Evolutionary conservation across 2,797 vertebrate genomes (phyloP), one percentile per base, ranked within the genome.

Genomic region (Spinibarbus caldwelli): DNA sequence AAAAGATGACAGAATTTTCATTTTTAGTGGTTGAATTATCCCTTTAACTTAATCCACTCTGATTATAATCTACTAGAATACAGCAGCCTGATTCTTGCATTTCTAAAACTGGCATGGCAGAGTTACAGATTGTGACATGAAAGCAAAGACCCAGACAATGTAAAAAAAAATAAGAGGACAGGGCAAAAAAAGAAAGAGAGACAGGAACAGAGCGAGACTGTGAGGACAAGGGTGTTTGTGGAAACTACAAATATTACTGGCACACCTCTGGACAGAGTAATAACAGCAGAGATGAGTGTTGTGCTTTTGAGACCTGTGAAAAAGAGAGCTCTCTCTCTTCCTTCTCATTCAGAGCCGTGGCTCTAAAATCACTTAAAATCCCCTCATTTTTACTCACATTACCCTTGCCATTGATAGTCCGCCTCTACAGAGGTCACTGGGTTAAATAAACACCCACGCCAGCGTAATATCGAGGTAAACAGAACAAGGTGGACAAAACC

Each of bases 401-500:
- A 66, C 52, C 78, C 59, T 59, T 54, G 84, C 80, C 81, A 83
- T 83, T 85, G 64, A 84, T 86, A 86, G 83, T 82, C 83, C 26
- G 75, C 78, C 64, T 79, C 52, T 47, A 38, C 52, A 75, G 85
- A 80, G 78, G 70, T 71, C 86, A 64, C 23, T 34, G 73, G 88
- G 86, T 86, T 81, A 85, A 87, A 85, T 71, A 87, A 87, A 87
- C 71, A 89, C 77, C 81, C 76, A 80, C 82, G 80, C 52, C 76
- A 34, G 57, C 64, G 52, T 89, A 88, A 87, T 77, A 85, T 77
- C 62, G 23, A 85, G 49, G 76, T 82, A 82, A 86, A 66, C 38
- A 21, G 77, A 82, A 79, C 80, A 77, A 59, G 71, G 54, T 38
- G 70, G 72, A 86, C 10, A 31, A 68, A 73, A 45, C 23, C 47